phyloP scores from a whole-genome alignment of 2,888 invertebrate species.

The Ochlodes sylvanus region DNA sequence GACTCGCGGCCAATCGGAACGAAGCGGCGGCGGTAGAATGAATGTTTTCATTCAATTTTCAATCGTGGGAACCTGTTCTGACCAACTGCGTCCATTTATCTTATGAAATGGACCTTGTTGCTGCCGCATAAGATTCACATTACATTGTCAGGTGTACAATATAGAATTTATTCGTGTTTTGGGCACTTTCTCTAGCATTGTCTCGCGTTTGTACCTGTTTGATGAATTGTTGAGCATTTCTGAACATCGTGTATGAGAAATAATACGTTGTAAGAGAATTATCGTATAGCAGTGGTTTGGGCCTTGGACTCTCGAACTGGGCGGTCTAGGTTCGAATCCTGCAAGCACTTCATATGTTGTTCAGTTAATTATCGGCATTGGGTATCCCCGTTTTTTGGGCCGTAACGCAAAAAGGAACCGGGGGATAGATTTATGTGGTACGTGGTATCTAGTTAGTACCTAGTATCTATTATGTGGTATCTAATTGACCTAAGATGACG shows the following conservation, averaged over 20 bases:
- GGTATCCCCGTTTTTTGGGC: too few relatives aligned
- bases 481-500: too few relatives aligned
- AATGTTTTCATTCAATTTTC: slow-evolving; percentile 50
- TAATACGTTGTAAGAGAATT: neutral
- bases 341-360: too few relatives aligned
- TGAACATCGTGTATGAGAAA: slow-evolving; percentile 17
- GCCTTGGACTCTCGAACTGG: too few relatives aligned
- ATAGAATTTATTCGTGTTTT: slow-evolving; percentile 35
- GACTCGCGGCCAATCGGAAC: slow-evolving; percentile 24
- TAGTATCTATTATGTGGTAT: too few relatives aligned
- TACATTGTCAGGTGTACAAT: neutral
- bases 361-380: too few relatives aligned
- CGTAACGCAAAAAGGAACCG: too few relatives aligned
- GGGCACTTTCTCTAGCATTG: slow-evolving; percentile 41
- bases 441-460: too few relatives aligned
- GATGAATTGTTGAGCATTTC: slow-evolving; percentile 38
- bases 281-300: neutral
- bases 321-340: too few relatives aligned
- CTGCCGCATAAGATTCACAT: neutral
- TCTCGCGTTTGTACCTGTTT: slow-evolving; percentile 39
- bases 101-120: neutral
- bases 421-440: too few relatives aligned
- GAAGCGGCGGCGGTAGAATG: slow-evolving; percentile 36
- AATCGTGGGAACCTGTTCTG: slow-evolving; percentile 45
- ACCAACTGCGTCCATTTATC: slow-evolving; percentile 19